These are phyloP conservation scores for Drosophila sordidapex DNA, from an alignment of 2,888 invertebrate genomes.

Conservation along the genomic window DNA sequence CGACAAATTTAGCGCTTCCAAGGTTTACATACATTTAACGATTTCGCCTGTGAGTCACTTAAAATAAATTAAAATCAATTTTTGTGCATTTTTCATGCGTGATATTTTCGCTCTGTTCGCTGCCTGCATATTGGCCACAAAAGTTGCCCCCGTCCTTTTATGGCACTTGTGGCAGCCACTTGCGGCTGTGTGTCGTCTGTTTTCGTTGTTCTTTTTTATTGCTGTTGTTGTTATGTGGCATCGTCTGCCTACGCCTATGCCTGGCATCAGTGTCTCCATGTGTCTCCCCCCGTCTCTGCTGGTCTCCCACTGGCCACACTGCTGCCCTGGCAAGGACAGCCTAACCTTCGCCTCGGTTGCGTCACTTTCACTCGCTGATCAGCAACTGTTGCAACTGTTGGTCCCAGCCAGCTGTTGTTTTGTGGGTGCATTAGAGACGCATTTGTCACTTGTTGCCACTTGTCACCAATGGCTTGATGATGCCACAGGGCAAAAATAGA, in stretches of 20 bases:
- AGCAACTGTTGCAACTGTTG: slow-evolving; percentile 5
- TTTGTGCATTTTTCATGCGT: slow-evolving; percentile 67
- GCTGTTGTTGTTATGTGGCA: slow-evolving; percentile 45
- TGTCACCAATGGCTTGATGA: background rate
- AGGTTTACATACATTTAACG: slow-evolving; percentile 48
- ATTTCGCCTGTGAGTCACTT: slow-evolving; percentile 68
- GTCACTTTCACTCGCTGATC: slow-evolving; percentile 54
- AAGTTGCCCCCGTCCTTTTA: slow-evolving; percentile 67
- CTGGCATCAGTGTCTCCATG: background rate
- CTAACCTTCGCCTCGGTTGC: slow-evolving; percentile 27
- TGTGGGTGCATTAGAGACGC: slow-evolving; percentile 22
- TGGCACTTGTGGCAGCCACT: slow-evolving; percentile 57
- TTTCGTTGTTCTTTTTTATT: slow-evolving; percentile 24
- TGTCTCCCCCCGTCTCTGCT: too few species aligned
- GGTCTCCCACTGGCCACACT: background rate
- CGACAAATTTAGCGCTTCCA: slow-evolving; percentile 69
- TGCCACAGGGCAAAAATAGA: background rate
- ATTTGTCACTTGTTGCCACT: slow-evolving; percentile 10
- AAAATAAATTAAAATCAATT: slow-evolving; percentile 79
- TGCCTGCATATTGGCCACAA: slow-evolving; percentile 18
- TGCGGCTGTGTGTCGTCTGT: slow-evolving; percentile 22
- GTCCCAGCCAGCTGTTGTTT: slow-evolving; percentile 29
- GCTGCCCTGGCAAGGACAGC: slow-evolving; percentile 54
- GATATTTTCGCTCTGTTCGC: slow-evolving; percentile 21
- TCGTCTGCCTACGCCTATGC: slow-evolving; percentile 1